phyloP scores from a whole-genome alignment of 2,113 vertebrate genomes.

The Scomber scombrus region DNA sequence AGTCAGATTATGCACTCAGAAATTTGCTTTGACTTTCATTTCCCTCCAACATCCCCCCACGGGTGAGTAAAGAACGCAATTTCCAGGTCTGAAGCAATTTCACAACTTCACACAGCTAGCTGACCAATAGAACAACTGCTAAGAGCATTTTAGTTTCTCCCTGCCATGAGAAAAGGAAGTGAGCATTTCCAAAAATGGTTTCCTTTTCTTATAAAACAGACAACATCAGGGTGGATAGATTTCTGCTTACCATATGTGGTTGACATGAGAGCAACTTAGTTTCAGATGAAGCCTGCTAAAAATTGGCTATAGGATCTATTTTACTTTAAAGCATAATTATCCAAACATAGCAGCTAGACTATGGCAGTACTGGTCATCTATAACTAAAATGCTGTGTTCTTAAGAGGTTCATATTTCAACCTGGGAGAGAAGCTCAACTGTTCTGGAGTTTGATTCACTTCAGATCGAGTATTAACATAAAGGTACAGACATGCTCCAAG shows the following conservation, averaged over 20 bases:
- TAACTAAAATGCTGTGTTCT: background rate
- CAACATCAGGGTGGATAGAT: background rate
- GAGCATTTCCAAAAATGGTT: background rate
- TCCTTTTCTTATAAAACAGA: background rate
- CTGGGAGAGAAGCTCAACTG: background rate
- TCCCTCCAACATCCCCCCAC: background rate
- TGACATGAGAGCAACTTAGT: background rate
- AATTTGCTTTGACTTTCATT: slow-evolving; percentile 34
- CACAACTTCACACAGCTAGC: background rate
- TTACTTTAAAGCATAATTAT: background rate
- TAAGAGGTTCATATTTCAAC: background rate
- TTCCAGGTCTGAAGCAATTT: background rate
- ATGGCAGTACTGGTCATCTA: background rate
- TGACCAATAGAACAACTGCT: background rate
- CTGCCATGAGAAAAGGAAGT: background rate
- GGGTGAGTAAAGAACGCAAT: background rate
- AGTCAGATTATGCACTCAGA: background rate
- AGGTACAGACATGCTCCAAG: background rate
- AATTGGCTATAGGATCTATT: background rate
- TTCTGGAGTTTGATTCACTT: slow-evolving; percentile 2
- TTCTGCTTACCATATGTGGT: slow-evolving; percentile 14
- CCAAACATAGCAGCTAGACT: background rate
- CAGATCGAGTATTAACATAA: background rate
- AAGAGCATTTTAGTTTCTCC: background rate
- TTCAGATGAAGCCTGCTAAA: slow-evolving; percentile 1